Conservation (phyloP, 1,140 invertebrate genomes). For the Cardiocondyla obscurior region DNA sequence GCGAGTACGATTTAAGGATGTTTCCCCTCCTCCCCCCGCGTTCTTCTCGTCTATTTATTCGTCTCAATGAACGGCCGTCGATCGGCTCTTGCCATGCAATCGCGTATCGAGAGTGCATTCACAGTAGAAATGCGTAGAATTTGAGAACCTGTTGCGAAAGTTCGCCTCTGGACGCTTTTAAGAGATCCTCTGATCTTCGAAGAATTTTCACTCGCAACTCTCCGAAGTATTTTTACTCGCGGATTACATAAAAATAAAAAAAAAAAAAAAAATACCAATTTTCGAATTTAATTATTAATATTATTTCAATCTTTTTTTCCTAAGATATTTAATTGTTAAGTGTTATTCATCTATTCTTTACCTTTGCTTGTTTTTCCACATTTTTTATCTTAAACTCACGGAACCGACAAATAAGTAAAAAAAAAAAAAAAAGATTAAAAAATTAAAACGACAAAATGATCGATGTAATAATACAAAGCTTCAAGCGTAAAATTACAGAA, state of each 20-base stretch:
- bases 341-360: background rate
- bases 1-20: slow-evolving; percentile 34
- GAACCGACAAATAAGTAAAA: no score
- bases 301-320: background rate
- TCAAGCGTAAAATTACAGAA: background rate
- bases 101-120: slow-evolving; percentile 7
- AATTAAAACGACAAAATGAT: background rate
- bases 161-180: background rate
- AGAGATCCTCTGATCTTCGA: background rate
- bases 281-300: background rate
- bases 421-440: background rate
- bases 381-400: no score
- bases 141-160: background rate
- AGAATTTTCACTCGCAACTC: background rate
- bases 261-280: background rate
- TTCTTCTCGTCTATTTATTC: slow-evolving; percentile 4
- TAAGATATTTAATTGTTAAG: background rate
- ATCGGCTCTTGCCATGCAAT: background rate
- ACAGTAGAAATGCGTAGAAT: background rate
- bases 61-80: background rate
- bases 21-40: background rate
- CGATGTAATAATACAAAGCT: background rate
- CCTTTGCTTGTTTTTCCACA: background rate
- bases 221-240: background rate
- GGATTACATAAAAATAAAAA: background rate